Percentiles rank a stretch among this genome's conserved stretches.
Conservation (phyloP, 2,888 invertebrate species). For the Hirudinaria manillensis region DNA sequence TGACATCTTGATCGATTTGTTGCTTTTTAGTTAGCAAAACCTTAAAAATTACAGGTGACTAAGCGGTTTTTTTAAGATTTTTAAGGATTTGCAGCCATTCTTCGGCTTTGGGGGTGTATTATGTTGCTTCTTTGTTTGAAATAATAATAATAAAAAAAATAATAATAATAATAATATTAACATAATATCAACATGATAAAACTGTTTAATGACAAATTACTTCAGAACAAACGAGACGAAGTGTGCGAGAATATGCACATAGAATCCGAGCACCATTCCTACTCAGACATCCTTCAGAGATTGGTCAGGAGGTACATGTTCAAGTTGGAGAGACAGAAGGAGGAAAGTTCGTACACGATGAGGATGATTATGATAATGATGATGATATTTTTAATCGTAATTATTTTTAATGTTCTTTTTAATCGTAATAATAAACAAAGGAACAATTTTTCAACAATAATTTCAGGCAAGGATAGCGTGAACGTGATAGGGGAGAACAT, state of each 20-base stretch:
- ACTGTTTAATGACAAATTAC: too few relatives aligned
- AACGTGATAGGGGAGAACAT: constrained; percentile 32
- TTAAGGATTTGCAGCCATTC: too few relatives aligned
- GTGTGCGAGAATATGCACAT: constrained; percentile 44
- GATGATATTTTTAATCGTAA: constrained; percentile 7
- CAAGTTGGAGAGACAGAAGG: constrained; percentile 52
- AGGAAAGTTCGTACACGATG: constrained; percentile 43
- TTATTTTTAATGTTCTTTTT: constrained; percentile 1
- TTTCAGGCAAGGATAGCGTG: constrained; percentile 33
- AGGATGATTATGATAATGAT: background rate
- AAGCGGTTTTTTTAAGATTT: too few relatives aligned
- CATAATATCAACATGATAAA: too few relatives aligned
- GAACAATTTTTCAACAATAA: background rate
- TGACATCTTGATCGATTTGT: too few relatives aligned
- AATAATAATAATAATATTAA: background rate
- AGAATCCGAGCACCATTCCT: constrained; percentile 45
- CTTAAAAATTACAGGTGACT: too few relatives aligned
- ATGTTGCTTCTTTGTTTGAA: too few relatives aligned
- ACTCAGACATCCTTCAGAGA: constrained; percentile 53
- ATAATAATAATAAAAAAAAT: too few relatives aligned
- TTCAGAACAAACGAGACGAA: constrained; percentile 45
- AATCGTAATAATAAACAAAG: background rate
- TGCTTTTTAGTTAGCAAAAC: too few relatives aligned
- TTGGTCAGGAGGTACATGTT: constrained; percentile 53
- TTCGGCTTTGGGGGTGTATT: too few relatives aligned